These are phyloP conservation scores for Lagodon rhomboides DNA, from an alignment of 2,797 vertebrate species.

Conservation along the genomic window DNA sequence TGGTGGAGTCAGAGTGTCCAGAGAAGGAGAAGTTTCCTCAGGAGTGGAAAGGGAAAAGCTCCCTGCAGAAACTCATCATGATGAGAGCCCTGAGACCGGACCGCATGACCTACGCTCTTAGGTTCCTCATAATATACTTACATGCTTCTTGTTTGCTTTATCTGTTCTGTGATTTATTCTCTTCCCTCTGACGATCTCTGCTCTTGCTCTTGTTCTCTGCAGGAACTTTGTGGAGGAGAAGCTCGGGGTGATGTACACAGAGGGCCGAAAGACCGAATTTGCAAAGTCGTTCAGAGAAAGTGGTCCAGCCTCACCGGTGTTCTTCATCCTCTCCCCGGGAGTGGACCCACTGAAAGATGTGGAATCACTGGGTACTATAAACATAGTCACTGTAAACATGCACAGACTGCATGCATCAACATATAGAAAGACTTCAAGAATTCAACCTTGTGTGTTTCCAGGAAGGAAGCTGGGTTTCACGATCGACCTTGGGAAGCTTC, in stretches of 20 bases:
- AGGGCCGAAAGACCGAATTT: constrained; percentile 86
- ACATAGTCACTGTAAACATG: constrained; percentile 4
- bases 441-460: constrained; percentile 44
- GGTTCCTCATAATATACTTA: constrained; percentile 60
- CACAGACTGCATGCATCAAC: neutral
- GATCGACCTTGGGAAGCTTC: constrained; percentile 90
- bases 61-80: constrained; percentile 86
- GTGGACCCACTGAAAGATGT: constrained; percentile 83
- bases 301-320: constrained; percentile 78
- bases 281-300: constrained; percentile 86
- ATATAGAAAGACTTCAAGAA: neutral
- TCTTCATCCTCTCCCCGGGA: constrained; percentile 86
- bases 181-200: neutral
- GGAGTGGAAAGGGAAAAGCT: constrained; percentile 87
- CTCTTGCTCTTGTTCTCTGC: constrained; percentile 6
- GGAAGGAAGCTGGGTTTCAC: constrained; percentile 90
- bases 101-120: constrained; percentile 87
- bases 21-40: constrained; percentile 88
- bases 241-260: constrained; percentile 85
- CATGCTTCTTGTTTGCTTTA: neutral
- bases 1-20: constrained; percentile 85
- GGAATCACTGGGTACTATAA: constrained; percentile 81
- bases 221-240: constrained; percentile 89
- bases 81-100: constrained; percentile 85
- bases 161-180: neutral